Conservation (phyloP, 2,888 invertebrate genomes). For the Elmis aenea region DNA sequence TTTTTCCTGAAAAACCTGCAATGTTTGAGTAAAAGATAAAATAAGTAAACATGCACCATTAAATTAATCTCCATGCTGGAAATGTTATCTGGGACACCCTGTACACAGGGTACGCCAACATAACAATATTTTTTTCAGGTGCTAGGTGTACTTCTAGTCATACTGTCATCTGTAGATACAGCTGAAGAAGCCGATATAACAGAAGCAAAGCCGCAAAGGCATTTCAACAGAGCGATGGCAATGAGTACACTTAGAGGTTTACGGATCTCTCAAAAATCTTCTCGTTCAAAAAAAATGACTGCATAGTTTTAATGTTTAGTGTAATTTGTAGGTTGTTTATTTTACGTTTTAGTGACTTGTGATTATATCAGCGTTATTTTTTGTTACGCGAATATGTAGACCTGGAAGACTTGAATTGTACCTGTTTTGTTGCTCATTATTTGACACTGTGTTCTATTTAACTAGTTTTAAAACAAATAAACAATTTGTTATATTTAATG, state of each 20-base stretch:
- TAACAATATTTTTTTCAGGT: conserved; percentile 61
- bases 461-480: conserved; percentile 6
- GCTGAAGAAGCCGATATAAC: conserved; percentile 44
- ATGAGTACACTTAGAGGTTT: conserved; percentile 72
- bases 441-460: conserved; percentile 7
- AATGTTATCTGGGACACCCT: neutral
- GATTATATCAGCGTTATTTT: conserved; percentile 6
- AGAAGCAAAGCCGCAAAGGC: conserved; percentile 69
- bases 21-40: too few relatives aligned
- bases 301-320: conserved; percentile 25
- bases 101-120: too few relatives aligned
- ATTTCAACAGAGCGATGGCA: conserved; percentile 85
- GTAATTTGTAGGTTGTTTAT: conserved; percentile 1
- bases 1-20: too few relatives aligned
- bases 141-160: conserved; percentile 75
- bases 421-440: conserved; percentile 12
- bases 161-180: conserved; percentile 68
- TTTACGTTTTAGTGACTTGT: conserved; percentile 5
- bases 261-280: conserved; percentile 34
- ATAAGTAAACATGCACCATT: too few relatives aligned
- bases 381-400: neutral
- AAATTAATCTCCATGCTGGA: too few relatives aligned
- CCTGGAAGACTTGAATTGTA: conserved; percentile 7
- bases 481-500: conserved; percentile 4
- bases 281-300: conserved; percentile 32